These are phyloP conservation scores for Mimachlamys varia DNA, from an alignment of 2,888 invertebrate genomes.

Conservation along the genomic window DNA sequence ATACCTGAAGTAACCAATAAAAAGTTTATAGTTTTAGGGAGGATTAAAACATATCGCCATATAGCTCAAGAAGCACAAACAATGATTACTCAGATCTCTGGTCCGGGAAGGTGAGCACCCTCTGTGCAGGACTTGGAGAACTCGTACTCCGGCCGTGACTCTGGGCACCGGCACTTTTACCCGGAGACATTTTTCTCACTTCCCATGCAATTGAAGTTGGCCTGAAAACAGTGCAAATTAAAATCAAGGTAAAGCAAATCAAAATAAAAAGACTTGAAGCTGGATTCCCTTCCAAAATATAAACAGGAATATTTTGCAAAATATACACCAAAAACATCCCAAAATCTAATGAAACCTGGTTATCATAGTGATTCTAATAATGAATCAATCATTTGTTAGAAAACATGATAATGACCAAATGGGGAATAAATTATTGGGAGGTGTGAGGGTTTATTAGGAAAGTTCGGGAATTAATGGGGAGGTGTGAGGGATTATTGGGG, in stretches of 20 bases:
- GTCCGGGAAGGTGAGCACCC: constrained; percentile 69
- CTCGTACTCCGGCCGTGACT: constrained; percentile 54
- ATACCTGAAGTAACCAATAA: not conserved
- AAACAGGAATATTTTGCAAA: not conserved
- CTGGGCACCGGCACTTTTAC: constrained; percentile 70
- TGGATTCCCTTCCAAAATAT: not conserved
- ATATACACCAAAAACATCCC: not conserved
- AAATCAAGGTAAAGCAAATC: constrained; percentile 32
- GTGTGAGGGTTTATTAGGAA: too few species aligned
- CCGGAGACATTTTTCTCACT: constrained; percentile 90
- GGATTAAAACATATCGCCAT: not conserved
- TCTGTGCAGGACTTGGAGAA: constrained; percentile 74
- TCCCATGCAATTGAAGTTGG: constrained; percentile 97
- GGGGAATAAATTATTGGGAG: too few species aligned
- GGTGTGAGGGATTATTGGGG: too few species aligned
- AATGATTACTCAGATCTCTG: constrained; percentile 37
- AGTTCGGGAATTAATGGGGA: too few species aligned
- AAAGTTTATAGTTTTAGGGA: not conserved
- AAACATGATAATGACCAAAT: too few species aligned
- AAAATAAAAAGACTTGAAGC: not conserved
- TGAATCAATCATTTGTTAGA: too few species aligned
- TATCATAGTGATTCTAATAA: too few species aligned
- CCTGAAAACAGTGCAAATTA: constrained; percentile 69
- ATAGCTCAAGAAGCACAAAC: not conserved
- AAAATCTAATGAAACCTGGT: not conserved